Evolutionary conservation across 2,797 vertebrate genomes (phyloP).

Genomic region (Sebastes kiyomatsui): DNA sequence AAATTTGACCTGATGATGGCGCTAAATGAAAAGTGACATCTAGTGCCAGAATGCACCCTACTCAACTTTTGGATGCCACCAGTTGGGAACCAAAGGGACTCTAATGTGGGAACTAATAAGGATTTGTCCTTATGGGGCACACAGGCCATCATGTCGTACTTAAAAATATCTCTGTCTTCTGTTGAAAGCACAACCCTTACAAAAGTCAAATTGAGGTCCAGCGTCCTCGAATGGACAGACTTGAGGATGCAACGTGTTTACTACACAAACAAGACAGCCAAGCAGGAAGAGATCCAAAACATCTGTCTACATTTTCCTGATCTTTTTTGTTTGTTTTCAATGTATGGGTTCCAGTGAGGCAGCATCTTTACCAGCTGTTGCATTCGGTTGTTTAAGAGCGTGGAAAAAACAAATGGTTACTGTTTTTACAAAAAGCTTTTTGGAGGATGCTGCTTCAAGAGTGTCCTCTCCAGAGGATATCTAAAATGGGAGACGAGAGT

Average conservation of each 20-base stretch:
- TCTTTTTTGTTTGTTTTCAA: not conserved
- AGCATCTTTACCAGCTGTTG: not conserved
- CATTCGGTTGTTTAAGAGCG: not conserved
- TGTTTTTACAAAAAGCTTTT: constrained; percentile 10
- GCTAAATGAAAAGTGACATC: not conserved
- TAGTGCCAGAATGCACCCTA: not conserved
- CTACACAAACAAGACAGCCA: not conserved
- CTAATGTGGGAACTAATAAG: not conserved
- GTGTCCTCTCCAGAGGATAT: constrained; percentile 43
- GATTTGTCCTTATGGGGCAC: not conserved
- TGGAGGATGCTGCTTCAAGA: constrained; percentile 47
- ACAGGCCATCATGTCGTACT: not conserved
- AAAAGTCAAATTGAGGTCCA: not conserved
- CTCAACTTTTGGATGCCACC: not conserved
- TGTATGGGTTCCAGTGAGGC: not conserved
- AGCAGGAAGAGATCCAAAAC: not conserved
- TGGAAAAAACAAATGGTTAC: not conserved
- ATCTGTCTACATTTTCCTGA: not conserved
- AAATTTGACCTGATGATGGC: not conserved
- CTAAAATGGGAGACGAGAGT: constrained; percentile 46
- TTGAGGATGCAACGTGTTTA: not conserved
- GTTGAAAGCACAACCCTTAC: not conserved
- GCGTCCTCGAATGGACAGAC: not conserved
- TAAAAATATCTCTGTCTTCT: not conserved
- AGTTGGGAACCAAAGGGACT: not conserved